phyloP scores from a whole-genome alignment of 2,888 invertebrate species.

The Coronaproctus castanopsis region DNA sequence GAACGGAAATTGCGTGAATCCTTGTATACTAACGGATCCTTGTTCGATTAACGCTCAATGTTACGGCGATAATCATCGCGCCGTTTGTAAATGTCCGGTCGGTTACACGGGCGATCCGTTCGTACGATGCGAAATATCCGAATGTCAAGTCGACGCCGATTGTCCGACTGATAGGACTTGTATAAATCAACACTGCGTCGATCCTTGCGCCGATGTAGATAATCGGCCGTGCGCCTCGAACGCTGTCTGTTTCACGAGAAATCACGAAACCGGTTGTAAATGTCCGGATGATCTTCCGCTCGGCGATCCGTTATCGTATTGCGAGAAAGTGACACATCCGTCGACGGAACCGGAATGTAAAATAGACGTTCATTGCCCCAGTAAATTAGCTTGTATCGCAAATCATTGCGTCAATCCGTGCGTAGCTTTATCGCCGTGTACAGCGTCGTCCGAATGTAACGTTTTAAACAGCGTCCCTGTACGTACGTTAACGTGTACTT shows the following conservation, averaged over 20 bases:
- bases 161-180: conserved; percentile 58
- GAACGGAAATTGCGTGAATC: conserved; percentile 60
- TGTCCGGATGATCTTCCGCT: conserved; percentile 59
- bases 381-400: conserved; percentile 60
- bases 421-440: conserved; percentile 27
- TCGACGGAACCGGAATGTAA: conserved; percentile 34
- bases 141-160: conserved; percentile 58
- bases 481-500: conserved; percentile 69
- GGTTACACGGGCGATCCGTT: conserved; percentile 65
- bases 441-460: conserved; percentile 56
- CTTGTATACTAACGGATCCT: conserved; percentile 56
- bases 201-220: conserved; percentile 48
- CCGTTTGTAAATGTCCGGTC: conserved; percentile 55
- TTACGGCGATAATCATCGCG: conserved; percentile 54
- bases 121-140: conserved; percentile 49
- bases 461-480: conserved; percentile 70
- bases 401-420: conserved; percentile 70
- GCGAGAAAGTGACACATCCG: conserved; percentile 34
- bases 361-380: conserved; percentile 61
- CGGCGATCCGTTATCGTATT: conserved; percentile 61
- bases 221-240: conserved; percentile 60
- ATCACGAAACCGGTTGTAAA: conserved; percentile 59
- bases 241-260: conserved; percentile 57
- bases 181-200: conserved; percentile 46
- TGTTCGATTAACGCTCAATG: conserved; percentile 72